These are phyloP conservation scores for Mus minutoides DNA, from an alignment of 2,797 vertebrate genomes.

Conservation along the genomic window DNA sequence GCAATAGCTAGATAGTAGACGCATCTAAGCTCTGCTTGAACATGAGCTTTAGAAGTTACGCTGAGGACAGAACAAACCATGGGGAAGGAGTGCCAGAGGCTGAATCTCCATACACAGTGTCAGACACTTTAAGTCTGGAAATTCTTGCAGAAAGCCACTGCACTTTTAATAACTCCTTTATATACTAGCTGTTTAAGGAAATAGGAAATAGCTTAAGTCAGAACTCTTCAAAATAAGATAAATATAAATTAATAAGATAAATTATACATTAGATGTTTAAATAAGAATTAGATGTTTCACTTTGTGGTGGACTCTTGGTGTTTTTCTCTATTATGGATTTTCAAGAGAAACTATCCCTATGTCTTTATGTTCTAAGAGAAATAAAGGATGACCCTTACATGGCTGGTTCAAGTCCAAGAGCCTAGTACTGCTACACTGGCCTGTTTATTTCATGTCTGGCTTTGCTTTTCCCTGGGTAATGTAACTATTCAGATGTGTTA, in stretches of 20 bases:
- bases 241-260: neutral
- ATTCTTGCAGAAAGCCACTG: neutral
- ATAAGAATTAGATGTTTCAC: neutral
- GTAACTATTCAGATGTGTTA: neutral
- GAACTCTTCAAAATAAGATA: constrained; percentile 12
- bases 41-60: neutral
- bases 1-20: neutral
- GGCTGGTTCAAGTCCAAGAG: neutral
- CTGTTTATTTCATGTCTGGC: neutral
- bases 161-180: neutral
- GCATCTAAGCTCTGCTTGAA: neutral
- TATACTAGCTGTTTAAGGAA: constrained; percentile 22
- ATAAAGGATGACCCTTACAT: neutral
- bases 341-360: neutral
- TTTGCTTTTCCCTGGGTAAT: neutral
- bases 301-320: neutral
- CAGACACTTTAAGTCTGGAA: constrained; percentile 20
- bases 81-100: neutral
- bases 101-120: neutral
- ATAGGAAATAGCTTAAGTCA: neutral
- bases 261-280: neutral
- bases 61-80: neutral
- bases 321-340: neutral
- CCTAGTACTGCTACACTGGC: neutral
- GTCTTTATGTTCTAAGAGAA: constrained; percentile 27